Evolutionary conservation across 2,797 vertebrate species (phyloP), one percentile per base, ranked within the genome.

Genomic region (Darevskia nairensis): DNA sequence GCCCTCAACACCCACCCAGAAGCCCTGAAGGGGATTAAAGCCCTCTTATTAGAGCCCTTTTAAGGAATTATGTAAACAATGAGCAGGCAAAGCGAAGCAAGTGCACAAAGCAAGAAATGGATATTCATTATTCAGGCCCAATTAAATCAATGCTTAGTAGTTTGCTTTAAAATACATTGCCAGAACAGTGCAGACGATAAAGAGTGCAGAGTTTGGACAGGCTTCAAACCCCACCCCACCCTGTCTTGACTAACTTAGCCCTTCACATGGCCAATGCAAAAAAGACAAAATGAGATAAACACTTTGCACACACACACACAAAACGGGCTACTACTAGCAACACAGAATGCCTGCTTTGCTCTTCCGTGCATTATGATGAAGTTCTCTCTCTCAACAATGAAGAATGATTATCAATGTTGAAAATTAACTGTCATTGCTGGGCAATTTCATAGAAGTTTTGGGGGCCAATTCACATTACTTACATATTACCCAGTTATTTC

Each of bases 81-180:
- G 25, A 25, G n/a, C 6, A 81, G 0, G 78, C 29, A 80, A 19
- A 81, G 41, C 81, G 7, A 86, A 61, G 3, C 9, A 74, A 1
- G 11, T 1, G 17, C 44, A 88, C 1, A 1, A 85, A 35, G 19
- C 23, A 13, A 21, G 55, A 55, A 80, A 66, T 66, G 27, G 32
- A 84, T 68, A 88, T 77, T 35, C 41, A 88, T 77, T 88, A 84
- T 71, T 88, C 64, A 88, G 32, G 32, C 4, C 44, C 32, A 71
- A 46, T 84, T 84, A 64, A 61, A 78, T 78, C 44, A 41, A 25
- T 64, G 21, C 15, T 80, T n/a, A 19, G 17, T 80, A 59, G 32
- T 86, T 87, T 80, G 59, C 25, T 55, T 17, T 80, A 46, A 85
- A 83, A 89, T 39, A 64, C 46, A 74, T 39, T 80, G 68, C 29